Base-by-base conservation (phyloP, 2,113 vertebrate genomes). In the Pantherophis guttatus region DNA sequence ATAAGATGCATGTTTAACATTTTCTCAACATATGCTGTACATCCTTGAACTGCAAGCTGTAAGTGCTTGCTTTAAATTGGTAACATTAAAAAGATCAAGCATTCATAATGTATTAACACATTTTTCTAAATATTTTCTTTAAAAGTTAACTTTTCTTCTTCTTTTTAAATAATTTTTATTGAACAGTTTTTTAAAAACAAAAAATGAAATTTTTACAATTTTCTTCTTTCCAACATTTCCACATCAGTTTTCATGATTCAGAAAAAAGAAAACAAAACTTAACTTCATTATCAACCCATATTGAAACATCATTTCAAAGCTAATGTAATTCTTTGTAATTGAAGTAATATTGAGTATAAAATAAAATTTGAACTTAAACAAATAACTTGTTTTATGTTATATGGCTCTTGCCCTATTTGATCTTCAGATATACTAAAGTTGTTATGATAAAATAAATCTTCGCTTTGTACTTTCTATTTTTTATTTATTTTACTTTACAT, bases 241-340 rank as follows among this genome's bases (percentile, higher is more conserved):
- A 48, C 44, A 48, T 48, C 44, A 48, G 44, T 48, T 48, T 48
- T 48, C 44, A 48, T 48, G 44, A 48, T 48, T 48, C 44, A 48
- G 44, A 48, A 48, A 48, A 48, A 48, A 48, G 44, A 48, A 48
- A 48, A 48, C 44, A 48, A 48, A 48, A 48, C 0, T 48, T 48
- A 48, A 48, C 44, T 62, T 98, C 98, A 98, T 97, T 97, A 97
- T 97, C 96, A 98, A 98, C 96, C 96, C 98, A 97, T 97, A 97
- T 88, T 94, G 94, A 93, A 95, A 94, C 92, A 95, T 98, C 98
- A 97, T 98, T 93, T 98, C 98, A 98, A 98, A 98, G 98, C 97
- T 97, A 97, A 97, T 98, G 97, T 97, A 97, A 98, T 98, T 98
- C 97, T 97, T 97, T 97, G 94, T 97, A 98, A 98, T 96, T 97